Evolutionary conservation across 2,113 vertebrate genomes (phyloP), one percentile per base, ranked within the genome.

Genomic region (Pteruthius melanotis): DNA sequence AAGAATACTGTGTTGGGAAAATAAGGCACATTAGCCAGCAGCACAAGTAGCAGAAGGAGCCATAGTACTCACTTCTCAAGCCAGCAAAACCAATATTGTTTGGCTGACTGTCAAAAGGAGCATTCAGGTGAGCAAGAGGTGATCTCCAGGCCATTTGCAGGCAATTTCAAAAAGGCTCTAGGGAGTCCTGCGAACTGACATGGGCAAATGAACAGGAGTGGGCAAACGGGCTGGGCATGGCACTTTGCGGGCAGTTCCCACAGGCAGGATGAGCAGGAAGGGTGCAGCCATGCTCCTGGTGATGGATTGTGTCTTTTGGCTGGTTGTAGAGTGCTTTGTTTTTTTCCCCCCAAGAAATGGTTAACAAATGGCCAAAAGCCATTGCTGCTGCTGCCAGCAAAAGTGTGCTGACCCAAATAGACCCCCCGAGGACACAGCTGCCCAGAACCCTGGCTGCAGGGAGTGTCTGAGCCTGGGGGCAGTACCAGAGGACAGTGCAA

Each of bases 31-130:
- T 75, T 63, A 77, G n/a, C 57, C 37, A 87, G 37, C 53, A 90
- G 66, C 78, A 83, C 40, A 80, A 76, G 60, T 85, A 90, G 75
- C 66, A 76, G 78, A 47, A 89, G 86, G 72, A 90, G 37, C 37
- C 71, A 24, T 65, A 57, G 40, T 61, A 71, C 37, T 95, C 8
- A n/a, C 42, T 93, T 69, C 22, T 77, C 59, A 65, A 33, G 37
- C 18, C 28, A 65, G 44, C 70, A 61, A 92, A 91, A 79, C 9
- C 0, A 56, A 24, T 23, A 75, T 76, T 78, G 77, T 76, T 84
- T 91, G 82, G 33, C 61, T 87, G 52, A 49, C 52, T 93, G 39
- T 83, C 42, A 90, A 82, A 91, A 93, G 52, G 49, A 82, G 57
- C 49, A 21, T 37, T 71, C 37, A 37, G 27, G 50, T 0, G 0